Conservation (phyloP, 2,888 invertebrate genomes). For the Encarsia formosa region DNA sequence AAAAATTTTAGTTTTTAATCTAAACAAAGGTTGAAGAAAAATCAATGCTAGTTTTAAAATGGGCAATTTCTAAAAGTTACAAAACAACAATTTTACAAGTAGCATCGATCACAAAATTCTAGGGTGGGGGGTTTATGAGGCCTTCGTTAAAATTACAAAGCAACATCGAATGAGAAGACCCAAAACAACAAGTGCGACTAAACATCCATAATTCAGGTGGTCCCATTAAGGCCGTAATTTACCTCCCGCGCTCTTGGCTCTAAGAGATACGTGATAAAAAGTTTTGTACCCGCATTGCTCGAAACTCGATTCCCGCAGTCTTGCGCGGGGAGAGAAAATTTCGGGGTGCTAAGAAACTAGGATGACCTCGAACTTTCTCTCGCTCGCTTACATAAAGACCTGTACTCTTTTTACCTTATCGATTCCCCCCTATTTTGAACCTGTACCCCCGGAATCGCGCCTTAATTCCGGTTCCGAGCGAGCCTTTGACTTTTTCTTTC, state of each 20-base stretch:
- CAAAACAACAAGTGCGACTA: too few species aligned
- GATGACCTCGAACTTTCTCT: constrained; percentile 21
- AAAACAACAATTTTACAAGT: too few species aligned
- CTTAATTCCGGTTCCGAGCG: neutral
- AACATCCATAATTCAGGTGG: neutral
- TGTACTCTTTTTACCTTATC: neutral
- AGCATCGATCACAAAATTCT: too few species aligned
- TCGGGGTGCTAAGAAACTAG: neutral
- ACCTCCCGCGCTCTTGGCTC: neutral
- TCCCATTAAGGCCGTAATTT: neutral
- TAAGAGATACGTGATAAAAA: too few species aligned
- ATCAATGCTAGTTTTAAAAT: too few species aligned
- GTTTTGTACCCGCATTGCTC: neutral
- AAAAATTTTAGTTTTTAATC: too few species aligned
- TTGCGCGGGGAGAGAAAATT: neutral
- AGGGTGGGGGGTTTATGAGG: too few species aligned
- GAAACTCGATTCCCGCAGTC: neutral
- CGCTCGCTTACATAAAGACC: neutral
- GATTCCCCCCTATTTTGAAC: neutral
- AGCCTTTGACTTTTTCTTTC: constrained; percentile 18
- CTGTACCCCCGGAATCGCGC: neutral
- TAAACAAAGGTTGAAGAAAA: too few species aligned
- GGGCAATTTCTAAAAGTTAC: too few species aligned
- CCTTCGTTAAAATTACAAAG: too few species aligned
- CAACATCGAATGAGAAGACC: too few species aligned